These are phyloP conservation scores for Euclidia mi DNA, from an alignment of 2,888 invertebrate species.

Conservation along the genomic window DNA sequence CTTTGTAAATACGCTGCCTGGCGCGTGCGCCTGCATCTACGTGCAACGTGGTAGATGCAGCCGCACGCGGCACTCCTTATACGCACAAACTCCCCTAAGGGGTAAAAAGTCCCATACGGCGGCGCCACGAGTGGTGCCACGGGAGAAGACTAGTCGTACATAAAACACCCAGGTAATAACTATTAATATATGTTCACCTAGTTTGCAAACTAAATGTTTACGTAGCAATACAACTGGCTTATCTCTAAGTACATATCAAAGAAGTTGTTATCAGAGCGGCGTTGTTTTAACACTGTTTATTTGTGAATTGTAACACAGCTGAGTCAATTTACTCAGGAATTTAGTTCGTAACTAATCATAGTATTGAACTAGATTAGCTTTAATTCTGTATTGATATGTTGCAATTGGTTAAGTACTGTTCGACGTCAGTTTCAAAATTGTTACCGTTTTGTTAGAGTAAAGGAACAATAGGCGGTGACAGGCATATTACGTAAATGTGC, in stretches of 20 bases:
- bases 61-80: no score
- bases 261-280: constrained; percentile 28
- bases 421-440: no score
- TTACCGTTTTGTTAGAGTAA: no score
- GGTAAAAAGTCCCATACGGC: no score
- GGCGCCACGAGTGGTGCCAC: no score
- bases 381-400: neutral
- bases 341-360: constrained; percentile 9
- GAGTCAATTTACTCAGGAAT: constrained; percentile 23
- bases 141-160: no score
- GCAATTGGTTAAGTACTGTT: neutral
- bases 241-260: constrained; percentile 27
- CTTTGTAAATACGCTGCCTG: no score
- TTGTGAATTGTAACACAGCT: constrained; percentile 9
- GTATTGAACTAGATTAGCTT: neutral
- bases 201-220: constrained; percentile 7
- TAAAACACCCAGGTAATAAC: neutral
- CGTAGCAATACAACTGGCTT: neutral
- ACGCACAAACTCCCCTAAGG: no score
- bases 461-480: no score
- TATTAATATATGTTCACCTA: neutral
- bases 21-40: no score
- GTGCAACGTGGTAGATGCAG: no score
- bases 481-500: no score
- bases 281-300: constrained; percentile 23